Base-by-base conservation (phyloP, 2,113 vertebrate species). In the Trogon surrucura region DNA sequence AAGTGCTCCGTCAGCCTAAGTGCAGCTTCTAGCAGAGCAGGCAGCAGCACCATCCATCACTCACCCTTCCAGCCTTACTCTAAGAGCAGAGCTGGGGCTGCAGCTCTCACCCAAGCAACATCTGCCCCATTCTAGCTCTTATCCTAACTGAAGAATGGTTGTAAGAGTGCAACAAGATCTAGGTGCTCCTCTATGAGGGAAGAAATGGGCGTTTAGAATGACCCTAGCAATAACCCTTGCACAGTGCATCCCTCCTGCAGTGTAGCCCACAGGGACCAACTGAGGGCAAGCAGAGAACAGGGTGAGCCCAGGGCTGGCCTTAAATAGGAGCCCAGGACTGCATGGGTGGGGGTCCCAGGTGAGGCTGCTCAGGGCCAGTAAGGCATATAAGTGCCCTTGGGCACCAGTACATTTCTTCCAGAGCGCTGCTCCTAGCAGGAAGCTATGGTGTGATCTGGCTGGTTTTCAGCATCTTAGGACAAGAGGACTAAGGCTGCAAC, bases 181-280 rank as follows among this genome's bases (percentile, higher is more conserved):
- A 0, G 2, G 0, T 26, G 3, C 0, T 19, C 2, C 21, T 44
- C 26, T 1, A 15, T 0, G 0, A 1, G 1, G 9, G 20, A 20
- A 4, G 1, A 51, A n/a, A 32, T 0, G 0, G 4, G 6, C 1
- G 6, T 13, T 41, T 41, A 41, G 41, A 41, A 41, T 41, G 41
- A 41, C 41, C 41, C 21, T 5, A 66, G 17, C 3, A 44, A 27
- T 1, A 1, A 9, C 7, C 25, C 27, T 13, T 0, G 22, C 3
- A 4, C 2, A 7, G 3, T 10, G 0, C 13, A 8, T 32, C 4
- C 14, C 2, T 11, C 29, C 22, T 16, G 2, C 5, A 6, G 3
- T 7, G 2, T 25, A 84, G 17, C 62, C 54, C 5, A 11, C 1
- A 7, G 20, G 15, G 2, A 0, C 22, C 23, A 0, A 91, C 3